phyloP scores from a whole-genome alignment of 2,888 invertebrate genomes.

The Acrobasis consociella region DNA sequence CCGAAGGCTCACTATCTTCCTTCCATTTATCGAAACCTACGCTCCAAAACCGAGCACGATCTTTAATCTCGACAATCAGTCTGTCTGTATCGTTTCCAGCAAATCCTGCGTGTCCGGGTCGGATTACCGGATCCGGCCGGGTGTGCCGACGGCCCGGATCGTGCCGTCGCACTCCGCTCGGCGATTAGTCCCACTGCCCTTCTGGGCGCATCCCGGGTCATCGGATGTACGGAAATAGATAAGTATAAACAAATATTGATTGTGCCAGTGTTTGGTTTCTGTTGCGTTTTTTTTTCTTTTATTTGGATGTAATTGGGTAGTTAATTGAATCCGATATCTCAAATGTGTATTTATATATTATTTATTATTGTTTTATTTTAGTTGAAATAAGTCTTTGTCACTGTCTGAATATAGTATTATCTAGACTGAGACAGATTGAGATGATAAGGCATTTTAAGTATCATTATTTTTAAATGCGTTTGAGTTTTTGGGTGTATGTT shows the following conservation, averaged over 20 bases:
- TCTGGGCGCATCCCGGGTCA: constrained; percentile 54
- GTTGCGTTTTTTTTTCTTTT: constrained; percentile 12
- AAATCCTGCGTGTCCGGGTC: constrained; percentile 51
- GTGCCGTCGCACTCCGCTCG: constrained; percentile 67
- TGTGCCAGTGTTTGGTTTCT: constrained; percentile 25
- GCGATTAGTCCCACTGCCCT: constrained; percentile 75
- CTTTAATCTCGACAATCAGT: constrained; percentile 74
- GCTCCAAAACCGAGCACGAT: constrained; percentile 47
- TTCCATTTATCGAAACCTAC: constrained; percentile 1
- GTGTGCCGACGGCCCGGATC: constrained; percentile 57
- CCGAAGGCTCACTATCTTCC: constrained; percentile 18
- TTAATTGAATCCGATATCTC: not conserved
- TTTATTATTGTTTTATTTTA: too few relatives aligned
- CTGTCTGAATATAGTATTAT: too few relatives aligned
- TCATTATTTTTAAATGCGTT: too few relatives aligned
- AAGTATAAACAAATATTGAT: constrained; percentile 59
- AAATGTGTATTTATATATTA: not conserved
- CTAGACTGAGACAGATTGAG: too few relatives aligned
- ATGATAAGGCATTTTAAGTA: too few relatives aligned
- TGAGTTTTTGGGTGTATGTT: too few relatives aligned
- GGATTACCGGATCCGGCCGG: constrained; percentile 64
- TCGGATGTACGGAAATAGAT: constrained; percentile 55
- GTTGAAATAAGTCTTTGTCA: too few relatives aligned
- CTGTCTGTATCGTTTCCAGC: constrained; percentile 69
- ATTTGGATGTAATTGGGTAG: constrained; percentile 2